Conservation (phyloP, 2,113 vertebrate species). For the Chrysochloris asiatica region DNA sequence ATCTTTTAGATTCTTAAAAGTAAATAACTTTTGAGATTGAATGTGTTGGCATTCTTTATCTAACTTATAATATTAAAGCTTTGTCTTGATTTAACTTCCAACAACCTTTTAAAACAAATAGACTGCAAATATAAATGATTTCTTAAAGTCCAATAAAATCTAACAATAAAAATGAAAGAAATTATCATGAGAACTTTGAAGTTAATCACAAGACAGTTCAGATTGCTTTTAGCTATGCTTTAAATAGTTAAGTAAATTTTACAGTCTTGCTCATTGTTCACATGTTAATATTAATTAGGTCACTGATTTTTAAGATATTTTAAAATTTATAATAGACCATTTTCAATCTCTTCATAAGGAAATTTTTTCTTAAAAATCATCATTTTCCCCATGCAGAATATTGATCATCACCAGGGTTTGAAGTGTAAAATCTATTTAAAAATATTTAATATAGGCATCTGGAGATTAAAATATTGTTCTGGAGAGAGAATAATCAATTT, state of each 20-base stretch:
- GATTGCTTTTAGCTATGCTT: not conserved
- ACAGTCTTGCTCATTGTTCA: not conserved
- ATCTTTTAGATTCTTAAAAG: not conserved
- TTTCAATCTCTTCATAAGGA: slow-evolving; percentile 1
- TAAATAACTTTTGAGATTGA: not conserved
- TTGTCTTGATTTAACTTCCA: not conserved
- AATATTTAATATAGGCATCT: not conserved
- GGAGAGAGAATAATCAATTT: not conserved
- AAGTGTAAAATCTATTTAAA: not conserved
- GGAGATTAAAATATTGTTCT: not conserved
- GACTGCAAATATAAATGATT: not conserved
- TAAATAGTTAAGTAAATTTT: not conserved
- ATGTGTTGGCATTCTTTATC: not conserved
- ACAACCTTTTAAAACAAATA: not conserved
- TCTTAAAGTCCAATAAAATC: not conserved
- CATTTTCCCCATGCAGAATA: not conserved
- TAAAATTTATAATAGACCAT: not conserved
- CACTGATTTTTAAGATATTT: not conserved
- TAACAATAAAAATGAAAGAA: not conserved
- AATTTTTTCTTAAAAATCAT: not conserved
- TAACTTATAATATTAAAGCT: not conserved
- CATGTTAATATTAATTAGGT: not conserved
- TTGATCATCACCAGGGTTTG: not conserved
- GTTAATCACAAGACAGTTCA: not conserved
- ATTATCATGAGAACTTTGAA: not conserved